Conservation (phyloP, 92 coral and sea anemone species). For the Zoanthus gigantus region DNA sequence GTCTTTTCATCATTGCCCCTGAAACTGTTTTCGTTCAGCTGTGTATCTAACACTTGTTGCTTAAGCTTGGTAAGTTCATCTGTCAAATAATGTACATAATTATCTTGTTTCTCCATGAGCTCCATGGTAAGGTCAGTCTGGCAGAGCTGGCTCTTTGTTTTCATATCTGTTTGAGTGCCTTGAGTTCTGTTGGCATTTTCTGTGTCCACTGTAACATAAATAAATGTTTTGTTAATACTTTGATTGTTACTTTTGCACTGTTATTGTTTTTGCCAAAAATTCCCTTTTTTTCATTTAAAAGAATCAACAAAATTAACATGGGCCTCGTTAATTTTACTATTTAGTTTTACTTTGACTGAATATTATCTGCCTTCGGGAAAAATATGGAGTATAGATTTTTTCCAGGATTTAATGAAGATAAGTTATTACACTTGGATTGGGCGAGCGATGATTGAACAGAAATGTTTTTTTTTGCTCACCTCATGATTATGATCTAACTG, state of each 20-base stretch:
- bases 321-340: constrained; percentile 9
- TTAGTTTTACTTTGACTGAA: constrained; percentile 12
- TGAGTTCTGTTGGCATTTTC: constrained; percentile 15
- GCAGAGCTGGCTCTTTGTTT: constrained; percentile 15
- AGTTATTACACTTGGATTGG: constrained; percentile 8
- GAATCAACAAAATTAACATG: not conserved
- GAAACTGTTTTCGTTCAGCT: not conserved
- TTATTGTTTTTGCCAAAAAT: constrained; percentile 2
- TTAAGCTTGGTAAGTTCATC: constrained; percentile 12
- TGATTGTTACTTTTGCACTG: constrained; percentile 11
- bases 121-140: constrained; percentile 15
- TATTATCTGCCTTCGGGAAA: constrained; percentile 8
- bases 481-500: constrained; percentile 9
- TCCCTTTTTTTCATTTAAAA: not conserved
- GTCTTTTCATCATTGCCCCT: constrained; percentile 13
- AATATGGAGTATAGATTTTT: not conserved
- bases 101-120: constrained; percentile 5
- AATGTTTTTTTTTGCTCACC: constrained; percentile 11
- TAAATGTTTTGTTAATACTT: constrained; percentile 1
- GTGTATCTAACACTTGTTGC: constrained; percentile 11
- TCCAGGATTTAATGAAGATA: constrained; percentile 3
- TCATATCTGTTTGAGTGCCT: constrained; percentile 16
- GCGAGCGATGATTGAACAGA: constrained; percentile 8
- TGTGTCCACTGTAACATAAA: constrained; percentile 4
- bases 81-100: constrained; percentile 16